Percentiles rank a stretch among this genome's conserved stretches.
Conservation (phyloP, 2,113 vertebrate species). For the Chrysochloris asiatica region DNA sequence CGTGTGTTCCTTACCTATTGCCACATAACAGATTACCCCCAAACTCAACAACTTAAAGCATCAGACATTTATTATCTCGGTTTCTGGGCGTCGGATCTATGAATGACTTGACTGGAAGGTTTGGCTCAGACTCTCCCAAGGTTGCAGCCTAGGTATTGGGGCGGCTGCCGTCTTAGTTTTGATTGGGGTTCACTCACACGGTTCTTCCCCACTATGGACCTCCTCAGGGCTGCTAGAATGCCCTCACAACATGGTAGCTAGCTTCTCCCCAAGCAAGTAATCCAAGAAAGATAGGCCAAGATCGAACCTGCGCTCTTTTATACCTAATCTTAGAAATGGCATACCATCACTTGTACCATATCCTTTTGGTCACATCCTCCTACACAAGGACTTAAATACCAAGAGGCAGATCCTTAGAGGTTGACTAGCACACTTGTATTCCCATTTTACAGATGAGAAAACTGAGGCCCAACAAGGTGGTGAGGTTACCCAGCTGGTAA, state of each 20-base stretch:
- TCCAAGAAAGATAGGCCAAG: neutral
- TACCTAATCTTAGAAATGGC: neutral
- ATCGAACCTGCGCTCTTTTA: neutral
- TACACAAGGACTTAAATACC: neutral
- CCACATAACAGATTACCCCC: rapidly evolving
- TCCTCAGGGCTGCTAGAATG: neutral
- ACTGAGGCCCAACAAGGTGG: neutral
- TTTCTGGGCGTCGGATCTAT: neutral
- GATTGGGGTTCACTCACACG: neutral
- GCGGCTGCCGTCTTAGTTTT: neutral
- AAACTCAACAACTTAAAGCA: neutral
- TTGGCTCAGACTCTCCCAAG: neutral
- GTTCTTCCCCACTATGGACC: neutral
- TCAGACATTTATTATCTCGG: rapidly evolving
- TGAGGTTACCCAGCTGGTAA: neutral
- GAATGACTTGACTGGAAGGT: neutral
- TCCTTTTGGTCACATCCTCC: neutral
- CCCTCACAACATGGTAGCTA: neutral
- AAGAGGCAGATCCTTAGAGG: neutral
- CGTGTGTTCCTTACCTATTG: neutral
- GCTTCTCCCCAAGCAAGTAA: neutral
- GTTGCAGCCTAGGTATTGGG: neutral
- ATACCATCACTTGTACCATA: rapidly evolving
- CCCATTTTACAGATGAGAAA: neutral
- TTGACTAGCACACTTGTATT: neutral